Evolutionary conservation across 1,140 invertebrate species (phyloP).

Genomic region (Reticulitermes speratus): DNA sequence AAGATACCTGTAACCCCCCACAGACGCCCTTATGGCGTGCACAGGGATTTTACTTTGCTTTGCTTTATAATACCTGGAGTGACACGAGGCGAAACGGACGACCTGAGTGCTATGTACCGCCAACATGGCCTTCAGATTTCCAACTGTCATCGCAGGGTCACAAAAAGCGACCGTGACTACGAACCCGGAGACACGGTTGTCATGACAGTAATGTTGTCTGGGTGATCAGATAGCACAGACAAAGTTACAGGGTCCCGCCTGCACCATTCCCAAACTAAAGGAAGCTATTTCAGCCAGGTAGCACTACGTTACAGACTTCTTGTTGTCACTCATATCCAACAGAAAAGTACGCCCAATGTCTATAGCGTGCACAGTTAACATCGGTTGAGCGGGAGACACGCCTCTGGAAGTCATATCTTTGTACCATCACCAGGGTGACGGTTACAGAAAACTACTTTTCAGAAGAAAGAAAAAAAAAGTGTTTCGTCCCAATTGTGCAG

Average conservation of each 20-base stretch:
- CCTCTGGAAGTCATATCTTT: not conserved
- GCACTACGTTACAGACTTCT: not conserved
- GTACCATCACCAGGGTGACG: not conserved
- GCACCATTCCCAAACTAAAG: not conserved
- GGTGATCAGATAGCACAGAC: not conserved
- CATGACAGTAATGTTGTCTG: not conserved
- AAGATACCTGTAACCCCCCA: too few relatives aligned
- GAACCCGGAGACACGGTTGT: conserved; percentile 14
- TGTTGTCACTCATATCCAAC: not conserved
- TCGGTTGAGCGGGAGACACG: not conserved
- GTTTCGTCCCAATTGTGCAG: not conserved
- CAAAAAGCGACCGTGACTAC: not conserved
- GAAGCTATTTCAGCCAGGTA: not conserved
- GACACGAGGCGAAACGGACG: too few relatives aligned
- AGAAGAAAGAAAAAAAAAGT: not conserved
- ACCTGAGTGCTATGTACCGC: too few relatives aligned
- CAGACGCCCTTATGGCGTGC: too few relatives aligned
- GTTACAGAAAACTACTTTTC: not conserved
- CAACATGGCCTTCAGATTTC: not conserved
- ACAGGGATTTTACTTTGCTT: too few relatives aligned
- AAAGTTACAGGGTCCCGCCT: not conserved
- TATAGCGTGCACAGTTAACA: not conserved
- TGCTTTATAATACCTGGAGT: too few relatives aligned
- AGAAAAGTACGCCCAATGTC: too few relatives aligned
- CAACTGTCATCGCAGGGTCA: not conserved